A percentile compares a stretch with the other conserved stretches of the same genome.
phyloP scores from a whole-genome alignment of 2,113 vertebrate genomes.

The Mionectes macconnelli region DNA sequence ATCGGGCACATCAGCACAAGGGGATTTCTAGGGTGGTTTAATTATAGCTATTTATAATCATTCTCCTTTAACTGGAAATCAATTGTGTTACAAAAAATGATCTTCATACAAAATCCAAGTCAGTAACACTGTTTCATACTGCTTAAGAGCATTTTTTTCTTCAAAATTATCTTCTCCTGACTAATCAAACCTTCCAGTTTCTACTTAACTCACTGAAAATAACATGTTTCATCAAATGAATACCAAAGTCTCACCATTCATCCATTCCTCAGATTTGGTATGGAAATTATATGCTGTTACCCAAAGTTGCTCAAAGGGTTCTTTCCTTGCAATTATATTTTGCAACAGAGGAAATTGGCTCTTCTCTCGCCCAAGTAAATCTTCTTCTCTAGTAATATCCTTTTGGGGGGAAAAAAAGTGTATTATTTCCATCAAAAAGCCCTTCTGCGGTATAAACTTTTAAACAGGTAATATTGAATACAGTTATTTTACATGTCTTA shows the following conservation, averaged over 20 bases:
- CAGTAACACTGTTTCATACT: not conserved
- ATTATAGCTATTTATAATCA: not conserved
- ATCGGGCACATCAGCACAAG: not conserved
- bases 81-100: not conserved
- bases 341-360: conserved; percentile 84
- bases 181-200: not conserved
- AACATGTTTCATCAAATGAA: not conserved
- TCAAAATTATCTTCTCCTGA: not conserved
- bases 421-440: not conserved
- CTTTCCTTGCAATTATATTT: conserved; percentile 76
- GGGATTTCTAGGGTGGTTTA: not conserved
- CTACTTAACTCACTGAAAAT: not conserved
- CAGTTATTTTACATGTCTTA: not conserved
- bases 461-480: not conserved
- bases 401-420: not conserved
- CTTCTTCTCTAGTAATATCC: conserved; percentile 88
- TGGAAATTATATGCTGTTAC: conserved; percentile 81
- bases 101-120: not conserved
- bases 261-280: conserved; percentile 85
- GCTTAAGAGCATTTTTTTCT: not conserved
- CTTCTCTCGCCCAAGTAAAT: conserved; percentile 80
- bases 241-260: conserved; percentile 79
- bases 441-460: not conserved
- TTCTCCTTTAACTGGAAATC: not conserved
- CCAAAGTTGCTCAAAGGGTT: conserved; percentile 90